phyloP scores from a whole-genome alignment of 2,888 invertebrate genomes.

The Melieria omissa region DNA sequence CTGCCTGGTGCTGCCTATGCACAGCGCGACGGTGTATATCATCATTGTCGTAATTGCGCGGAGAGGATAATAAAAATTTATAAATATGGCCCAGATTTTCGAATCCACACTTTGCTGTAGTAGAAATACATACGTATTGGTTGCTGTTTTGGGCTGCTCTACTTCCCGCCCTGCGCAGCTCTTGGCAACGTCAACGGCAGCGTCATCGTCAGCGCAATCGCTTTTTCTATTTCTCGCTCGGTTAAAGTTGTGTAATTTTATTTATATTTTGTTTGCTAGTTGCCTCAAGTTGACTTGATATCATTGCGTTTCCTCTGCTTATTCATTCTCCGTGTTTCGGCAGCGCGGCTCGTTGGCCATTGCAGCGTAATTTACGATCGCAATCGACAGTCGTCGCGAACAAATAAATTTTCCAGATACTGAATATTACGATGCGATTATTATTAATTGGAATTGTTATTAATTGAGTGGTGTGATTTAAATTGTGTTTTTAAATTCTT shows the following conservation, averaged over 20 bases:
- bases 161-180: no score
- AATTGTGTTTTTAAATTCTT: constrained; percentile 34
- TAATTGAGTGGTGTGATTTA: constrained; percentile 61
- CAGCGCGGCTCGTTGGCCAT: no score
- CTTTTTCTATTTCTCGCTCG: not conserved
- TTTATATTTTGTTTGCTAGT: constrained; percentile 24
- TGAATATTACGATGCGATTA: constrained; percentile 30
- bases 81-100: constrained; percentile 60
- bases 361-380: constrained; percentile 38
- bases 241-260: constrained; percentile 18
- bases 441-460: constrained; percentile 58
- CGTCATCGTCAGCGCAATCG: not conserved
- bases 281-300: not conserved
- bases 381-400: constrained; percentile 18
- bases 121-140: no score
- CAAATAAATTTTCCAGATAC: constrained; percentile 49
- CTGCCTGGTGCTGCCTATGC: not conserved
- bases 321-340: no score
- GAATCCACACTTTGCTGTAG: no score
- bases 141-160: no score
- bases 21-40: not conserved
- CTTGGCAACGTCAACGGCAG: no score
- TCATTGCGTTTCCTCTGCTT: no score
- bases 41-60: constrained; percentile 2
- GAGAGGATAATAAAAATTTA: constrained; percentile 50